phyloP scores from a whole-genome alignment of 30 jellyfish, hydroid and myxozoan genomes.

The Chironex yamaguchii region DNA sequence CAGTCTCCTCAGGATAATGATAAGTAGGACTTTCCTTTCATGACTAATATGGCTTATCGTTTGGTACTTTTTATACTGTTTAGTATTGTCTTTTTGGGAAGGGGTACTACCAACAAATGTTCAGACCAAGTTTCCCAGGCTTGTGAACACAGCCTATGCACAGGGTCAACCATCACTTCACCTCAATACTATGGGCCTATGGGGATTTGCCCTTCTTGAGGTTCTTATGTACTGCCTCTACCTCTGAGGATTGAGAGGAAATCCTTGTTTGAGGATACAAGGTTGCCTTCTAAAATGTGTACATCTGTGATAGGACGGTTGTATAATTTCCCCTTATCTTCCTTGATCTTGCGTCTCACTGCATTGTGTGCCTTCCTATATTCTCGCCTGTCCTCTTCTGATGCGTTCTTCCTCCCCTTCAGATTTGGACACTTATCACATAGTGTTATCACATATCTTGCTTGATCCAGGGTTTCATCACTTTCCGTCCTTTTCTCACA shows the following conservation, averaged over 20 bases:
- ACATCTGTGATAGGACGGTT: background rate
- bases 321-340: conserved; percentile 35
- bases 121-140: conserved; percentile 6
- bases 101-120: background rate
- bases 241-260: conserved; percentile 16
- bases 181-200: conserved; percentile 47
- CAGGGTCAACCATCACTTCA: conserved; percentile 8
- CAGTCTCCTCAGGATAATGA: background rate
- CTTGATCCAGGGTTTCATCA: conserved; percentile 62
- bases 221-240: too few species aligned
- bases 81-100: background rate
- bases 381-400: too few species aligned
- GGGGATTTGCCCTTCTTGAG: too few species aligned
- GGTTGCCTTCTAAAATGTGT: conserved; percentile 19
- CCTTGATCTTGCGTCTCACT: conserved; percentile 1
- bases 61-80: background rate
- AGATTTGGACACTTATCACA: conserved; percentile 15
- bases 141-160: conserved; percentile 47
- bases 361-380: conserved; percentile 33
- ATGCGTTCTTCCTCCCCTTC: background rate
- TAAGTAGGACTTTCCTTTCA: background rate
- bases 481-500: conserved; percentile 20
- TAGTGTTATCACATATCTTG: conserved; percentile 1
- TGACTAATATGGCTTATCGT: background rate
- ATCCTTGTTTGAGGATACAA: background rate